These are phyloP conservation scores for Vespertilio murinus DNA, from an alignment of 2,797 vertebrate genomes.

Conservation along the genomic window DNA sequence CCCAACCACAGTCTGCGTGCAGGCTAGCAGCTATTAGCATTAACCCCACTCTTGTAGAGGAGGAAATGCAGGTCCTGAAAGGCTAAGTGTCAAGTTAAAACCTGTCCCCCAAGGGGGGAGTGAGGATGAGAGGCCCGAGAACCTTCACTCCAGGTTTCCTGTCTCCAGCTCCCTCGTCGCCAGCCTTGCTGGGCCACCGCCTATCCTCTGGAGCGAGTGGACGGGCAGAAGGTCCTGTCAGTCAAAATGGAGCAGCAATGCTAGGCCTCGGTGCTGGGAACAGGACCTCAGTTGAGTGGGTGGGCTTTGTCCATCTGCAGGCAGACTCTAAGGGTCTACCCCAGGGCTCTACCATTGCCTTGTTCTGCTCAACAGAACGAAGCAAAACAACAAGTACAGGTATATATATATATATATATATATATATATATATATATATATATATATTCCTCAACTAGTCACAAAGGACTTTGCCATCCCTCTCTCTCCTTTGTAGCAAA, in stretches of 20 bases:
- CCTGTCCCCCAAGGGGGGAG: accelerated
- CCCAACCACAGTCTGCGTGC: not conserved
- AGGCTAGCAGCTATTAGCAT: not conserved
- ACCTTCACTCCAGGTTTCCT: not conserved
- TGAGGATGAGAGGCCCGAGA: not conserved
- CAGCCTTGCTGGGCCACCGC: no score
- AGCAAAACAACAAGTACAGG: not conserved
- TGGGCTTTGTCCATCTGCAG: not conserved
- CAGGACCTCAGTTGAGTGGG: no score
- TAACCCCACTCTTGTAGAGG: not conserved
- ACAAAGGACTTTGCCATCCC: not conserved
- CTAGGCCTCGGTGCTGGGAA: not conserved
- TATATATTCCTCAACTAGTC: not conserved
- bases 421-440: no score
- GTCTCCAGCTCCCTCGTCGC: not conserved
- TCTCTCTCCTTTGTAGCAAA: not conserved
- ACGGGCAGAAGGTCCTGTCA: not conserved
- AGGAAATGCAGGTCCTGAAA: not conserved
- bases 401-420: no score
- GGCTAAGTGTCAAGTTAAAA: not conserved
- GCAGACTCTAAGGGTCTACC: not conserved
- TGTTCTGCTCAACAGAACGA: not conserved
- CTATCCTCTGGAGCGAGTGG: not conserved
- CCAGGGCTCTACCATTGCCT: not conserved
- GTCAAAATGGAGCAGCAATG: not conserved